These are phyloP conservation scores for Aplysina aerophoba DNA, from an alignment of 37 sponge, comb jelly and placozoan genomes.

Conservation along the genomic window DNA sequence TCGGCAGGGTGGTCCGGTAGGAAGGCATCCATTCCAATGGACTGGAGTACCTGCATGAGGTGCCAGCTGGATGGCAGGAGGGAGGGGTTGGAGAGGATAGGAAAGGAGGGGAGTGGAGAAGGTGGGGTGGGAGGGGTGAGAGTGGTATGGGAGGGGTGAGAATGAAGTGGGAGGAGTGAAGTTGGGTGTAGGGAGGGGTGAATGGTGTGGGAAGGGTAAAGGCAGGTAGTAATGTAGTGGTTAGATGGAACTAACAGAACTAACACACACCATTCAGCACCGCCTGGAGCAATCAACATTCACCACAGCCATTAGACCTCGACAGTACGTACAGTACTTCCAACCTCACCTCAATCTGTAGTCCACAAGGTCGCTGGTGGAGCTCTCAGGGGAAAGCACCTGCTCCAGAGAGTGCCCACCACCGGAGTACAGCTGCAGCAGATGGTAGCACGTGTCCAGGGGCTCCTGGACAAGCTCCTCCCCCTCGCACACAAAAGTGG, in stretches of 20 bases:
- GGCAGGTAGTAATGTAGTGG: too few species aligned
- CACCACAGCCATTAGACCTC: too few species aligned
- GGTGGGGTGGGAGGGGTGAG: not conserved
- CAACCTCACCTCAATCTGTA: constrained; percentile 73
- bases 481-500: not conserved
- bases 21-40: constrained; percentile 69
- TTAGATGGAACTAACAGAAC: too few species aligned
- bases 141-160: not conserved
- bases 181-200: too few species aligned
- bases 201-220: too few species aligned
- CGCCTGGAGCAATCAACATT: too few species aligned
- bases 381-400: constrained; percentile 60
- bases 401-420: constrained; percentile 58
- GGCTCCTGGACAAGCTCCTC: not conserved
- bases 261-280: too few species aligned
- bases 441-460: constrained; percentile 74
- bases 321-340: not conserved
- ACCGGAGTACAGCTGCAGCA: constrained; percentile 66
- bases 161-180: too few species aligned
- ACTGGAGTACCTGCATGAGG: constrained; percentile 53
- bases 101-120: not conserved
- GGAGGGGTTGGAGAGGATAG: not conserved
- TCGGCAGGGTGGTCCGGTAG: constrained; percentile 27
- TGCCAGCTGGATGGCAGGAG: constrained; percentile 65
- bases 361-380: constrained; percentile 71